phyloP scores from a whole-genome alignment of 2,888 invertebrate genomes.

The Drosophila quasianomalipes region DNA sequence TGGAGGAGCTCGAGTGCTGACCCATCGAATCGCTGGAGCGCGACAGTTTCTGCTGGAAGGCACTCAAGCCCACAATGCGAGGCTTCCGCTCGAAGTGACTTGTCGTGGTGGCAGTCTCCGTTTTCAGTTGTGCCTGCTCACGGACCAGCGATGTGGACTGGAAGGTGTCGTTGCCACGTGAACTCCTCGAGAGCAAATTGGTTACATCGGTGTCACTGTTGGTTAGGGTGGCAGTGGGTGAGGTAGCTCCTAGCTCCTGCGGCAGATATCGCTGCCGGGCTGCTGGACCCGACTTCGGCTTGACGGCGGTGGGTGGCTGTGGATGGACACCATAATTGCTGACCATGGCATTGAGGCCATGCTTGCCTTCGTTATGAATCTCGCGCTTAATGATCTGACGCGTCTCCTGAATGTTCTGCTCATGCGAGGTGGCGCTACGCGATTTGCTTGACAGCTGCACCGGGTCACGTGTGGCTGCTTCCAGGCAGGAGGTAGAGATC shows the following conservation, averaged over 20 bases:
- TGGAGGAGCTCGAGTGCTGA: constrained; percentile 70
- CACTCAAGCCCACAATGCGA: constrained; percentile 86
- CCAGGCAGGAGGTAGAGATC: constrained; percentile 69
- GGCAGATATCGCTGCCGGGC: constrained; percentile 87
- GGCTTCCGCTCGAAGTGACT: constrained; percentile 84
- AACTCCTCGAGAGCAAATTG: constrained; percentile 65
- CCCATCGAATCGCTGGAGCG: constrained; percentile 84
- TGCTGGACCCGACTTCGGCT: constrained; percentile 86
- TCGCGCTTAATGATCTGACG: constrained; percentile 85
- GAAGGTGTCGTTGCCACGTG: constrained; percentile 77
- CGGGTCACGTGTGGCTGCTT: constrained; percentile 53
- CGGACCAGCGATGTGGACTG: constrained; percentile 83
- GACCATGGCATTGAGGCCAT: constrained; percentile 84
- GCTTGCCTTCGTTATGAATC: constrained; percentile 86
- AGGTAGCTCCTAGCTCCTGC: constrained; percentile 85
- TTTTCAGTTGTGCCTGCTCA: constrained; percentile 67
- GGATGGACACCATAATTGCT: constrained; percentile 72
- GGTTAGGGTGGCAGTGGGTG: not conserved
- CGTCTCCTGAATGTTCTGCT: constrained; percentile 80
- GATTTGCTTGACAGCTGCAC: constrained; percentile 57
- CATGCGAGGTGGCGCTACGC: constrained; percentile 72
- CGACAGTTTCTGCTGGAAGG: constrained; percentile 87
- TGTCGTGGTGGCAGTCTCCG: constrained; percentile 38
- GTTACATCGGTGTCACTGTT: constrained; percentile 46
- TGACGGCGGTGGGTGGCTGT: constrained; percentile 52